These are phyloP conservation scores for Cyprinodon diabolis DNA, from an alignment of 2,797 vertebrate genomes.

Conservation along the genomic window DNA sequence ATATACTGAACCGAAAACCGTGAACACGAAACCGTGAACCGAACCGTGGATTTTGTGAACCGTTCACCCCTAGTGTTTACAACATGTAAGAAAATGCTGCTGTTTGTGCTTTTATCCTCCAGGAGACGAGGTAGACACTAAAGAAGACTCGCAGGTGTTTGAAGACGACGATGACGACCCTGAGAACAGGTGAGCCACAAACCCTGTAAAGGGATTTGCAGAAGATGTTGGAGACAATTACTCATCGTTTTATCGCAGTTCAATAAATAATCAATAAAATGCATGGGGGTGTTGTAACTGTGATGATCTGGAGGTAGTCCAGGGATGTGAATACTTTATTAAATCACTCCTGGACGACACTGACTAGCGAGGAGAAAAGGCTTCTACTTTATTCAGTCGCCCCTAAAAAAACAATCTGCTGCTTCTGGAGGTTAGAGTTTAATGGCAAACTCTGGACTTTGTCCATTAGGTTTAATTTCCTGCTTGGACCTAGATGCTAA, in stretches of 20 bases:
- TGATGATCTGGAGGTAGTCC: neutral
- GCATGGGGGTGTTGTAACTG: neutral
- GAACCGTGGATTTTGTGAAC: no score
- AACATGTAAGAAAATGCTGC: neutral
- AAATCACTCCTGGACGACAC: no score
- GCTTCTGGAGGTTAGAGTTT: neutral
- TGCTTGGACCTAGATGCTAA: neutral
- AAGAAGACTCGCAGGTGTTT: constrained; percentile 80
- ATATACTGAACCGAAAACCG: no score
- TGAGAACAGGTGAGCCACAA: constrained; percentile 92
- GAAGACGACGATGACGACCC: constrained; percentile 92
- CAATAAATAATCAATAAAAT: neutral
- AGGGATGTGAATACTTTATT: neutral
- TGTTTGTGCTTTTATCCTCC: constrained; percentile 19
- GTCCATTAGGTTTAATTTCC: neutral
- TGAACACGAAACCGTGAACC: no score
- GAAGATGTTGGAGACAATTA: neutral
- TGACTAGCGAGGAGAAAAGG: neutral
- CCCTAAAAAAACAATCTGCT: neutral
- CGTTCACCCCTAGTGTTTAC: neutral
- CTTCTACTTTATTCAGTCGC: neutral
- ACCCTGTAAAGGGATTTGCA: neutral
- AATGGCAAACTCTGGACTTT: neutral
- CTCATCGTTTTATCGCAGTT: neutral
- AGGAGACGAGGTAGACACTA: constrained; percentile 91